phyloP scores from a whole-genome alignment of 2,113 vertebrate species.

The Morone saxatilis region DNA sequence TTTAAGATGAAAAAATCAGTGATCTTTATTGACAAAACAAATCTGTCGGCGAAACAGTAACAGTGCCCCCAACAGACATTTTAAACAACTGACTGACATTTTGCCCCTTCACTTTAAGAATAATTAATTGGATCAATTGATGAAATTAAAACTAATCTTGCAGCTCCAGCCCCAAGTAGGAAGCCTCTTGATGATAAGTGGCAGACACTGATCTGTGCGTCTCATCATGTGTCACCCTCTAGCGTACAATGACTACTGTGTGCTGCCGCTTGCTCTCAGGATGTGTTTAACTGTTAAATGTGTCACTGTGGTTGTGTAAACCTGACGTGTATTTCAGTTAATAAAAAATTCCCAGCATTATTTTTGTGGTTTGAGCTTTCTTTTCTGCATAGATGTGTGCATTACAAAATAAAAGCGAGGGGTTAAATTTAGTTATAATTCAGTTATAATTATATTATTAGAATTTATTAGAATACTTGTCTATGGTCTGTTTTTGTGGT shows the following conservation, averaged over 20 bases:
- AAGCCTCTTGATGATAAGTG: slow-evolving; percentile 68
- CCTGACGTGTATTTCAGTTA: slow-evolving; percentile 47
- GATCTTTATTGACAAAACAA: background rate
- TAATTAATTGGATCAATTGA: slow-evolving; percentile 1
- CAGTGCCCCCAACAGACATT: background rate
- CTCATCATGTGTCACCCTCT: slow-evolving; percentile 1
- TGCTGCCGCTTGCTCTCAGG: slow-evolving; percentile 50
- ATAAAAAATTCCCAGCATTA: slow-evolving; percentile 73
- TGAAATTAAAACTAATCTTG: background rate
- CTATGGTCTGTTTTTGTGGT: background rate
- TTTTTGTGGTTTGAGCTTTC: slow-evolving; percentile 33
- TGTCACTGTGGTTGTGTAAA: slow-evolving; percentile 34
- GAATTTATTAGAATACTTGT: background rate
- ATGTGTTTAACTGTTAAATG: slow-evolving; percentile 55
- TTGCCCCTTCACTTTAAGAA: background rate
- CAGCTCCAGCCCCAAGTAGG: slow-evolving; percentile 40
- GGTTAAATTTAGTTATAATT: background rate
- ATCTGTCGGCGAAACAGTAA: background rate
- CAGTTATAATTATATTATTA: background rate
- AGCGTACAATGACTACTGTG: background rate
- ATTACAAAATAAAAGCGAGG: background rate
- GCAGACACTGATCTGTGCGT: slow-evolving; percentile 6
- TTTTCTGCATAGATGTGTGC: background rate
- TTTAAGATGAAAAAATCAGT: background rate
- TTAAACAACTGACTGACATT: background rate